Percentiles rank a stretch among this genome's conserved stretches.
Evolutionary conservation across 2,797 vertebrate species (phyloP).

Genomic region (Denticeps clupeoides): DNA sequence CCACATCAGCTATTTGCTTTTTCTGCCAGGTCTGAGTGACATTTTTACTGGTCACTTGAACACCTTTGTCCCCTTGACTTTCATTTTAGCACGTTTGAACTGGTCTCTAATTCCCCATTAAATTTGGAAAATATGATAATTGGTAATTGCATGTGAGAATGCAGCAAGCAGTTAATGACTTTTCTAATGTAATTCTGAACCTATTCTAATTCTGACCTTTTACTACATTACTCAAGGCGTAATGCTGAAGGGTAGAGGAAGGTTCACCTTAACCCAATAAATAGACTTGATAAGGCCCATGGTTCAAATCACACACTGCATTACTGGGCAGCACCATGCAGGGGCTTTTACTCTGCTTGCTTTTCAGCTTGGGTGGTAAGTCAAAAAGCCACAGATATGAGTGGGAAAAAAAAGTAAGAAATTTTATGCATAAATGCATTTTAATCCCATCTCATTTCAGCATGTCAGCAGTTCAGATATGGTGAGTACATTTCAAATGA

Average conservation of each 20-base stretch:
- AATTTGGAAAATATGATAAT: too few relatives aligned
- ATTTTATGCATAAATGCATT: background rate
- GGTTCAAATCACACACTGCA: constrained; percentile 9
- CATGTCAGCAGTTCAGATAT: background rate
- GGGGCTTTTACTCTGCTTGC: constrained; percentile 45
- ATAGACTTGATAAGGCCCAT: too few relatives aligned
- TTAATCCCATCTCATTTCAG: background rate
- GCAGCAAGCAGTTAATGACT: too few relatives aligned
- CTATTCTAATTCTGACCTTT: too few relatives aligned
- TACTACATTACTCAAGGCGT: too few relatives aligned
- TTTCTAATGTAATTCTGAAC: too few relatives aligned
- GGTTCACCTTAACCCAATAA: background rate
- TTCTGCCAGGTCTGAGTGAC: constrained; percentile 46
- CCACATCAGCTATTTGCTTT: constrained; percentile 1
- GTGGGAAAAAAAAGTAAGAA: too few relatives aligned
- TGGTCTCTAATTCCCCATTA: too few relatives aligned
- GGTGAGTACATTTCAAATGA: background rate
- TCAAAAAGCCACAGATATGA: constrained; percentile 5
- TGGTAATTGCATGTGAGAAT: too few relatives aligned
- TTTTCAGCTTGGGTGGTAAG: constrained; percentile 55
- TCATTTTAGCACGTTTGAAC: background rate
- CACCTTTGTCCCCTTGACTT: constrained; percentile 23
- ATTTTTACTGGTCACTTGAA: constrained; percentile 38
- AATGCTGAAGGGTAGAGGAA: too few relatives aligned
- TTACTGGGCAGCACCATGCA: constrained; percentile 43